A percentile compares a stretch with the other conserved stretches of the same genome.
phyloP scores from a whole-genome alignment of 1,140 invertebrate species.

The Meloidogyne exigua region DNA sequence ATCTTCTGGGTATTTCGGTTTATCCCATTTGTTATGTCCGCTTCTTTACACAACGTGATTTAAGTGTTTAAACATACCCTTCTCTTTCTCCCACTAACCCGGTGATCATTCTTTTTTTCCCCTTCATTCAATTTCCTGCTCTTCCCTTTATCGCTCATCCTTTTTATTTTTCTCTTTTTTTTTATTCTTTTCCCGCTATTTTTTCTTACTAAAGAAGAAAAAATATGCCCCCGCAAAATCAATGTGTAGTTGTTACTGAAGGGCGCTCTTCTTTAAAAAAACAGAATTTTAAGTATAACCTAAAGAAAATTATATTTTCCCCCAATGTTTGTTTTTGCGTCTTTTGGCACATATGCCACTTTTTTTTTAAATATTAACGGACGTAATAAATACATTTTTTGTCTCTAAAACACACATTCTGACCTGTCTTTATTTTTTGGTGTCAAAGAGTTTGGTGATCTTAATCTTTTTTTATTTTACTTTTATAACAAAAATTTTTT shows the following conservation, averaged over 20 bases:
- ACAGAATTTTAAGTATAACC: not conserved
- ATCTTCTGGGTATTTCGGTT: not conserved
- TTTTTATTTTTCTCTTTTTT: not conserved
- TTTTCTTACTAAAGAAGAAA: no score
- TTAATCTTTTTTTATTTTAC: no score
- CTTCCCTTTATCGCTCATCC: not conserved
- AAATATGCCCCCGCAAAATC: not conserved
- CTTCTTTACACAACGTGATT: slow-evolving; percentile 4
- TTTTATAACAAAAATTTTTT: no score
- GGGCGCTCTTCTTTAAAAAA: not conserved
- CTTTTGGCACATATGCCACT: not conserved
- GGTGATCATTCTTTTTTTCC: not conserved
- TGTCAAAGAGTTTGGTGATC: no score
- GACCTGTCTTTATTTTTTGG: no score
- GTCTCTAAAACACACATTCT: no score
- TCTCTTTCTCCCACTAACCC: not conserved
- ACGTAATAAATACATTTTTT: not conserved
- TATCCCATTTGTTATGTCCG: not conserved
- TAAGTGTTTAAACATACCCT: not conserved
- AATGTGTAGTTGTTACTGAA: not conserved
- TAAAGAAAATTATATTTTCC: not conserved
- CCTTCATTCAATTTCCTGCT: no score
- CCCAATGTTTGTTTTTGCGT: no score
- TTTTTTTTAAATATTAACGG: not conserved
- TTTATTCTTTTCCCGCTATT: not conserved